A percentile compares a stretch with the other conserved stretches of the same genome.
Evolutionary conservation across 2,888 invertebrate genomes (phyloP).

Genomic region (Pristionchus japonicus): DNA sequence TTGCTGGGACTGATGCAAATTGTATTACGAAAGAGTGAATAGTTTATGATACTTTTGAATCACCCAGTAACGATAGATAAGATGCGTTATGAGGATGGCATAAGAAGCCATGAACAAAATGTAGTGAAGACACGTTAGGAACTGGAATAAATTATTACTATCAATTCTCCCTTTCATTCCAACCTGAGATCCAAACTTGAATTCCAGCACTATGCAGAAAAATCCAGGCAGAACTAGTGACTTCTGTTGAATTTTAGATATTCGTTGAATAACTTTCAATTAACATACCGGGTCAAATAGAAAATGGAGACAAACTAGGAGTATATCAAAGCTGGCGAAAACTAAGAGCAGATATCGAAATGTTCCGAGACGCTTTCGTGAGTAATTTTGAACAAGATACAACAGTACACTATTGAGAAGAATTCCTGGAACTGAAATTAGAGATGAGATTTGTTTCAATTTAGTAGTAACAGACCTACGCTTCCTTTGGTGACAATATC

Average conservation of each 20-base stretch:
- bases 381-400: background rate
- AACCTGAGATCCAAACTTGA: background rate
- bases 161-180: background rate
- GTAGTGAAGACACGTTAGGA: background rate
- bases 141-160: background rate
- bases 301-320: background rate
- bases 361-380: background rate
- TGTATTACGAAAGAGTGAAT: no score
- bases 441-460: background rate
- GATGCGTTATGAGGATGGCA: background rate
- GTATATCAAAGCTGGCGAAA: background rate
- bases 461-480: background rate
- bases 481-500: no score
- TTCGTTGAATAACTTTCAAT: background rate
- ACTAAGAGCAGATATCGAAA: background rate
- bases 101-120: background rate
- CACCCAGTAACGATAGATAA: background rate
- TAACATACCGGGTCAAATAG: background rate
- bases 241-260: background rate
- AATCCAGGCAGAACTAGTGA: background rate
- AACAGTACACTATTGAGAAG: background rate
- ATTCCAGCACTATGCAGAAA: background rate
- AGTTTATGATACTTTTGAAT: background rate
- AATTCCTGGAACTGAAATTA: background rate
- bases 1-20: no score